Base-by-base conservation (phyloP, 2,888 invertebrate species). In the Ennomos fuscantarius region DNA sequence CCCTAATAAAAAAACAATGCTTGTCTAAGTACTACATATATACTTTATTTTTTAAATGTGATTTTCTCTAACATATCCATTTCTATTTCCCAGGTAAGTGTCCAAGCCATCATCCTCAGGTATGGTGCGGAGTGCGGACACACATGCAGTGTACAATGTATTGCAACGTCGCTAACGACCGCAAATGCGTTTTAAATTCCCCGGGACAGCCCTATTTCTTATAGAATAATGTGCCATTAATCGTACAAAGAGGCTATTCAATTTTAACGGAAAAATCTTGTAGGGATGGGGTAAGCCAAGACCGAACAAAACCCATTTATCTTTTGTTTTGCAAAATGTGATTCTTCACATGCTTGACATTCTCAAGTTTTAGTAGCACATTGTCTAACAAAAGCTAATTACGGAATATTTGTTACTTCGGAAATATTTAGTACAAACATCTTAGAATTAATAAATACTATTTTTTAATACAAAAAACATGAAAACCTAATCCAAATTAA, bases 181-280 rank as follows among this genome's bases (percentile, higher is more conserved):
- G 55, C 75, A 76, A 81, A 86, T 86, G 85, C 74, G 71, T 83
- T 87, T 86, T 85, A 85, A 87, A 87, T 86, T 78, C 78, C 64
- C 45, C 31, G 39, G 60, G 60, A 72, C 76, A 71, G 31, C 41
- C 43, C 49, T 57, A 58, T 59, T 59, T 49, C 58, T 59, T 59
- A 59, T 46, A 31, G 70, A 67, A 78, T 78, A 83, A 80, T 79
- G 73, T 76, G 65, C 74, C 82, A 83, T 84, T 84, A 80, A 84
- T 81, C 77, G 64, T 60, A 52, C 35, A 55, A 58, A 60, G 35
- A 32, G 60, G 59, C 71, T 73, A 78, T 80, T 75, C 80, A 78
- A 76, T 76, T 74, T 79, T 73, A 76, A 47, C 47, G 42, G 51
- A 47, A 37, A 52, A 43, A 35, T 45, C 13, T 45, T 12, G 2